Evolutionary conservation across 1,140 invertebrate species (phyloP), one percentile per base, ranked within the genome.

Genomic region (Drosophila oshimai): DNA sequence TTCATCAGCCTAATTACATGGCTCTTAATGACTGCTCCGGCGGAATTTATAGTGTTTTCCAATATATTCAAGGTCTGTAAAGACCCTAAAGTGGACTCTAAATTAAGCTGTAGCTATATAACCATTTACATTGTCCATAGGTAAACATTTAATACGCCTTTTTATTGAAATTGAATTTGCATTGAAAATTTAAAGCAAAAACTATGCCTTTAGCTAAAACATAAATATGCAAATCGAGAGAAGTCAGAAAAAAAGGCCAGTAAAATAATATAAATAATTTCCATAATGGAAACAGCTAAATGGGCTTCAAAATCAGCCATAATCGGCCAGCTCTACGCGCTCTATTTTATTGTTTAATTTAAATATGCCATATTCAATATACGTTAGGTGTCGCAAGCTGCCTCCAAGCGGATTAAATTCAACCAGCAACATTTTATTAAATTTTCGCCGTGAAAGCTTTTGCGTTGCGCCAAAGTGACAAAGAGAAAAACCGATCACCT

Each of bases 401-500:
- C 55, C 79, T 67, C 74, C 44, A 45, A 57, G 79, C 61, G 57
- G 41, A 55, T 86, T 84, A 79, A 74, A 84, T 62, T 73, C 28
- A 31, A 24, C 34, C 45, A 17, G 13, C 37, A 31, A 47, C 36
- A 65, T 74, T 62, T 55, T 47, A 83, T 81, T 83, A 61, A 78
- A 78, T 84, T 78, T 13, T 49, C 29, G 31, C 2, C 7, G 13
- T n/a, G n/a, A n/a, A 39, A 29, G 31, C 39, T 36, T 54, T 37
- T 50, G 53, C 46, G 54, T 34, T n/a, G n/a, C n/a, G 42, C 53
- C n/a, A 47, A 55, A 31, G 45, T 64, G 58, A 53, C 44, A 49
- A 44, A 34, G 45, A 73, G 39, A 68, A 81, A 80, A 77, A 81
- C 83, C 78, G 78, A 81, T 81, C 78, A 81, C 78, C 78, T 81